Percentiles rank a stretch among this genome's conserved stretches.
phyloP scores from a whole-genome alignment of 2,113 vertebrate species.

The Paradisaea rubra region DNA sequence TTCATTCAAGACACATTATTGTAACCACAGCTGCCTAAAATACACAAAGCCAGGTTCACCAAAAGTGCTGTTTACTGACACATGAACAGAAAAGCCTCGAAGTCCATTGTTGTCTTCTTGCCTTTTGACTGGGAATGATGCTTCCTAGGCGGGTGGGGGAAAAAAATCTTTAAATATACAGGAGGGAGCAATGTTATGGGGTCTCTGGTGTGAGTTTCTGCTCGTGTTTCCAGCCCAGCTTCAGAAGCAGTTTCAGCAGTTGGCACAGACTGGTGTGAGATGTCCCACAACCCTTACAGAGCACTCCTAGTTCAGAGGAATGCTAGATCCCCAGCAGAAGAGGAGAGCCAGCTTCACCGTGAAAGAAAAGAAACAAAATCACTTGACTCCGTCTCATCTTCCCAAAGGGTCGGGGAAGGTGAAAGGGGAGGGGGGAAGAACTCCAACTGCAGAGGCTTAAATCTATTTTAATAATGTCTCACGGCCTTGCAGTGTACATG shows the following conservation, averaged over 20 bases:
- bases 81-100: conserved; percentile 62
- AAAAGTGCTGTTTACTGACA: conserved; percentile 51
- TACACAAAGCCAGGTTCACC: conserved; percentile 1
- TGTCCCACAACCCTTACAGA: conserved; percentile 30
- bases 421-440: conserved; percentile 36
- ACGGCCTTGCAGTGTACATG: neutral
- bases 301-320: conserved; percentile 47
- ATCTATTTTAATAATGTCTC: conserved; percentile 67
- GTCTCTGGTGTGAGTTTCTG: neutral
- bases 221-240: neutral
- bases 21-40: conserved; percentile 54
- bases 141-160: conserved; percentile 50
- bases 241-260: neutral
- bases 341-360: neutral
- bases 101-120: conserved; percentile 60
- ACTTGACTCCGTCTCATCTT: conserved; percentile 51
- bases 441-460: conserved; percentile 44
- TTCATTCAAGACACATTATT: conserved; percentile 70
- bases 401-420: conserved; percentile 47
- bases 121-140: conserved; percentile 48
- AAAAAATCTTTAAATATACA: conserved; percentile 66
- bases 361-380: conserved; percentile 47
- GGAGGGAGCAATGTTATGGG: conserved; percentile 16
- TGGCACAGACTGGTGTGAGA: neutral
- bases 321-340: conserved; percentile 63